Evolutionary conservation across 2,113 vertebrate genomes (phyloP), one percentile per base, ranked within the genome.

Genomic region (Sorex araneus): DNA sequence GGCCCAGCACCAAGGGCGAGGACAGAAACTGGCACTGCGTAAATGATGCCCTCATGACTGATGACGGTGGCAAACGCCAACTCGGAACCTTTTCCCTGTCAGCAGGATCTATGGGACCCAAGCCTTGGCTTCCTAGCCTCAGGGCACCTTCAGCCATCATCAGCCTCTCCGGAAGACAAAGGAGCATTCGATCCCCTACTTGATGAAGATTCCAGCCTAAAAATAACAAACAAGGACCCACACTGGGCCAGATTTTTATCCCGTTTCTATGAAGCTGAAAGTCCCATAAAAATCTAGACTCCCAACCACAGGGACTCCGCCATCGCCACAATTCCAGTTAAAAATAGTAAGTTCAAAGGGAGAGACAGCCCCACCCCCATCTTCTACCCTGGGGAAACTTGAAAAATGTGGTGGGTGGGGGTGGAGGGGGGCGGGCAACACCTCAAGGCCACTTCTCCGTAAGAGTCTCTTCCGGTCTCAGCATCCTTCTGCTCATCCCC

Each of bases 261-360:
- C 74, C 47, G 47, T 74, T 91, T 95, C 93, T 91, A 91, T 69
- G 85, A 94, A 91, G 78, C 84, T 93, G 84, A n/a, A 94, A 89
- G 94, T 95, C 94, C 92, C 87, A 91, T 86, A 92, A 91, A 94
- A 92, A 94, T 94, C 81, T 83, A 95, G 94, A 95, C 90, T 19
- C 83, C 69, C 30, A 94, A 95, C 69, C 92, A 86, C 82, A 89
- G 89, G 86, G 83, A 90, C 73, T 94, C 88, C 76, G 77, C 85
- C 76, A 70, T 92, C 77, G 30, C 85, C 80, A 93, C 28, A 94
- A 83, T 16, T 54, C 67, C 91, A 90, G 88, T 88, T 94, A 95
- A 94, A 95, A 95, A 95, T 66, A 90, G 79, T 36, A 90, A 86
- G 85, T 90, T 93, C 76, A 85, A 93, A 95, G 47, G 43, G 94